Base-by-base conservation (phyloP, 1,140 invertebrate genomes). In the Lordiphosa mommai region DNA sequence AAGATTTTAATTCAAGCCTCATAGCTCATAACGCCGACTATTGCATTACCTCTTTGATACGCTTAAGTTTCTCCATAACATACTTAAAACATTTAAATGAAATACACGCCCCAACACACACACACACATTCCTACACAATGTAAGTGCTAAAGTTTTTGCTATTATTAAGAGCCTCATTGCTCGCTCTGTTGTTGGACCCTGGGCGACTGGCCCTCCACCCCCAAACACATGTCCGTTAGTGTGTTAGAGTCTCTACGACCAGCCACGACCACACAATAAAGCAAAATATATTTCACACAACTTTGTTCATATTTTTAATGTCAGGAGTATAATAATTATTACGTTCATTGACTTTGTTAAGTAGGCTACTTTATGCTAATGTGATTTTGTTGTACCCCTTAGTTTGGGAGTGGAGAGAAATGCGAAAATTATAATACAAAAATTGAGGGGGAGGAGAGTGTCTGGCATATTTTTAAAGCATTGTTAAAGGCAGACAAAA, bases 261-360 rank as follows among this genome's bases (percentile, higher is more conserved):
- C 58, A 29, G 27, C 12, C 20, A 57, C 14, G 12, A 37, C 57
- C 65, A 57, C 64, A 58, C 44, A 82, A 82, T 72, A 72, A 63
- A 64, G 68, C 52, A 64, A 47, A 77, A 84, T 82, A 82, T 82
- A 84, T 76, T 71, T 51, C 34, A 58, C 36, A 84, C 63, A 84
- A 84, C 68, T 84, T 84, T 85, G 79, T 85, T 72, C 77, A 84
- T 84, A 84, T 84, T 84, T 84, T 84, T 66, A 84, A 64, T 84
- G 79, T 72, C 79, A 77, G 77, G 77, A 77, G 77, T 65, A 72
- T 69, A 77, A 84, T 84, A 84, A 84, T 84, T 84, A 84, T 84
- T 84, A 84, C 68, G 79, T 84, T 84, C 77, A 84, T 85, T 84
- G 77, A 85, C 77, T 84, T 84, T 72, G 68, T 67, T 70, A 84